phyloP scores from a whole-genome alignment of 2,888 invertebrate genomes.

The Phaedon cochleariae region DNA sequence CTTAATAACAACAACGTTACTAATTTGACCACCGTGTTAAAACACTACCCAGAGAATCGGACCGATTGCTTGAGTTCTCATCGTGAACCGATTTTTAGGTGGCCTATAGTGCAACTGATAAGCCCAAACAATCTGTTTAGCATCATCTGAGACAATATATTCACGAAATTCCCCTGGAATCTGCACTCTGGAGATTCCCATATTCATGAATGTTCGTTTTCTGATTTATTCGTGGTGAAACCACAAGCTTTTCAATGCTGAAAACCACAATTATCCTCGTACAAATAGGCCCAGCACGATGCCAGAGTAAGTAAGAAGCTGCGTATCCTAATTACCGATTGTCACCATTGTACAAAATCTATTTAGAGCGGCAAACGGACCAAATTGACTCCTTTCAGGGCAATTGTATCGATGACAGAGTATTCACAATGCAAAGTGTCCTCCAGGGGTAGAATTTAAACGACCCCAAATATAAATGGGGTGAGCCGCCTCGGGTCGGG shows the following conservation, averaged over 20 bases:
- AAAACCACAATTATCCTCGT: neutral
- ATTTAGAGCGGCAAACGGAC: slow-evolving; percentile 42
- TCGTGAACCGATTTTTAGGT: too few relatives aligned
- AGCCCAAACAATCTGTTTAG: too few relatives aligned
- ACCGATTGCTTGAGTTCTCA: too few relatives aligned
- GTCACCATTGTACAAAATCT: slow-evolving; percentile 37
- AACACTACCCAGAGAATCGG: too few relatives aligned
- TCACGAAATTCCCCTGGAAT: too few relatives aligned
- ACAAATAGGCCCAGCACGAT: neutral
- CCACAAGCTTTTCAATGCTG: neutral
- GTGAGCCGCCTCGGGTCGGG: slow-evolving; percentile 43
- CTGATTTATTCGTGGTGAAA: neutral
- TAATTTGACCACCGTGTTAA: too few relatives aligned
- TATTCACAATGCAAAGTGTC: slow-evolving; percentile 44
- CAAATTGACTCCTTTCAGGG: slow-evolving; percentile 51
- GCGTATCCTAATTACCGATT: slow-evolving; percentile 29
- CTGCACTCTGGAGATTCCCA: too few relatives aligned
- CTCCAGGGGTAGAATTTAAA: slow-evolving; percentile 46
- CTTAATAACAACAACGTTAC: too few relatives aligned
- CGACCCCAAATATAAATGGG: slow-evolving; percentile 43
- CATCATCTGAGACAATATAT: too few relatives aligned
- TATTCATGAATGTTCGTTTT: too few relatives aligned
- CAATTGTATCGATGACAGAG: slow-evolving; percentile 52
- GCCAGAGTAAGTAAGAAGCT: slow-evolving; percentile 14
- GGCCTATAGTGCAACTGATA: too few relatives aligned